Conservation (phyloP, 2,888 invertebrate genomes). For the Lampropteryx suffumata region DNA sequence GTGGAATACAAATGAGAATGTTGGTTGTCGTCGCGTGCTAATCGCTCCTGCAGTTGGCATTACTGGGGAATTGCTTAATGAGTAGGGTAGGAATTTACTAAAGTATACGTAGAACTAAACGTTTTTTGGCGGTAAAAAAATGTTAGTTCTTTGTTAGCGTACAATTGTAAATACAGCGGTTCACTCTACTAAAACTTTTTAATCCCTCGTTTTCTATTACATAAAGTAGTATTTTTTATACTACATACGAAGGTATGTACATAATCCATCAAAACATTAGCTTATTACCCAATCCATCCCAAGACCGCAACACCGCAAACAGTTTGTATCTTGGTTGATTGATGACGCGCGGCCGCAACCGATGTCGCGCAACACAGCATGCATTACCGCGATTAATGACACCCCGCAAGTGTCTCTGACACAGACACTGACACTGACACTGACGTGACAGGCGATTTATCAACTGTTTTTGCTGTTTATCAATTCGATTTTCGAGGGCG, state of each 20-base stretch:
- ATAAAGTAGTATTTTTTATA: no score
- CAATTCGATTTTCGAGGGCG: conserved; percentile 15
- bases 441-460: conserved; percentile 23
- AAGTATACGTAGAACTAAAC: conserved; percentile 8
- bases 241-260: no score
- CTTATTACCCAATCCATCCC: conserved; percentile 20
- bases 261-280: conserved; percentile 13
- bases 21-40: conserved; percentile 45
- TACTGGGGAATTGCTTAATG: conserved; percentile 24
- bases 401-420: conserved; percentile 19
- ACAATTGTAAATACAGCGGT: no score
- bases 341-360: conserved; percentile 21
- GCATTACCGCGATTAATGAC: conserved; percentile 32
- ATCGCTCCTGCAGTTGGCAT: conserved; percentile 34
- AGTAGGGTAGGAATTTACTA: conserved; percentile 15
- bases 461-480: conserved; percentile 24
- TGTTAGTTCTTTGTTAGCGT: neutral
- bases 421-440: conserved; percentile 20
- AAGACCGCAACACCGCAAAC: conserved; percentile 6
- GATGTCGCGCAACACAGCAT: conserved; percentile 23
- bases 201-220: no score
- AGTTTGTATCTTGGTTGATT: conserved; percentile 20
- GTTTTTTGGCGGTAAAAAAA: conserved; percentile 2
- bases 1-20: conserved; percentile 40
- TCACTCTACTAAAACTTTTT: no score